Evolutionary conservation across 1,140 invertebrate genomes (phyloP).

Genomic region (Cephus cinctus): DNA sequence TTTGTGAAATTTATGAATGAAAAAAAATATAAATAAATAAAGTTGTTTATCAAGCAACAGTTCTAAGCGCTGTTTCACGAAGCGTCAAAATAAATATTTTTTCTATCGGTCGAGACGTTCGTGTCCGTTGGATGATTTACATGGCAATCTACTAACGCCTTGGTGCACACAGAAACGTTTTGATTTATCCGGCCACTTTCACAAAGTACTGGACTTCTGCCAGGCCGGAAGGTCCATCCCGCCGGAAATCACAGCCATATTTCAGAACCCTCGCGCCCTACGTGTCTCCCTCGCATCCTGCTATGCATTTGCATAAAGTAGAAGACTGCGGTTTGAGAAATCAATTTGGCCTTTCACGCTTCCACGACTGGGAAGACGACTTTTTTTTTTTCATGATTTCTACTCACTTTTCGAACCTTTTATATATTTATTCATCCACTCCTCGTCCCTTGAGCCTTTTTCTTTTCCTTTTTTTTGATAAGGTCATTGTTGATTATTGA

Average conservation of each 20-base stretch:
- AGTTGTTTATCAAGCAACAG: too few relatives aligned
- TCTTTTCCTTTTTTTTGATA: too few relatives aligned
- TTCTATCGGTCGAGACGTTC: too few relatives aligned
- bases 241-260: constrained; percentile 44
- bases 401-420: too few relatives aligned
- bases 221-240: constrained; percentile 45
- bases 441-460: not conserved
- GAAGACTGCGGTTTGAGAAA: constrained; percentile 24
- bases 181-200: constrained; percentile 40
- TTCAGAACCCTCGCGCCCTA: constrained; percentile 3
- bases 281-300: not conserved
- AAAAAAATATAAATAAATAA: too few relatives aligned
- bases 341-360: constrained; percentile 20
- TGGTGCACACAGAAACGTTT: constrained; percentile 22
- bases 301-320: constrained; percentile 23
- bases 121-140: constrained; percentile 31
- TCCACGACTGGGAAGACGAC: not conserved
- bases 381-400: too few relatives aligned
- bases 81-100: too few relatives aligned
- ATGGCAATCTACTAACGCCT: constrained; percentile 35
- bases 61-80: too few relatives aligned
- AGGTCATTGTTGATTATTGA: too few relatives aligned
- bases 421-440: too few relatives aligned
- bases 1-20: too few relatives aligned
- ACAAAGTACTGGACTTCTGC: constrained; percentile 33